These are phyloP conservation scores for Cryptotis parvus DNA, from an alignment of 2,113 vertebrate genomes.

Conservation along the genomic window DNA sequence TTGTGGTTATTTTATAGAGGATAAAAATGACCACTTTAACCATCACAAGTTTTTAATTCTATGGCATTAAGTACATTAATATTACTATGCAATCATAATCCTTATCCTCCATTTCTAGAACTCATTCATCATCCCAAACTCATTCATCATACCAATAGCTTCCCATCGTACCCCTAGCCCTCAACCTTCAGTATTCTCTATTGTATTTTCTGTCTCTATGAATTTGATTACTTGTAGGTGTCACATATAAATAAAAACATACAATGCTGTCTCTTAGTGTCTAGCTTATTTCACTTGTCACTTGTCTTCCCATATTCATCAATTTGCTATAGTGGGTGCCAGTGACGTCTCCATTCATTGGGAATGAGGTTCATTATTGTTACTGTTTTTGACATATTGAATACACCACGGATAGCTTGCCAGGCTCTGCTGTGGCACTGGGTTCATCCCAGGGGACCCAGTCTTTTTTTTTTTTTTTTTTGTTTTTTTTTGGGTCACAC, in stretches of 20 bases:
- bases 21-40: neutral
- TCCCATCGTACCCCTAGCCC: neutral
- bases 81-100: rapidly evolving
- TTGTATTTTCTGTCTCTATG: neutral
- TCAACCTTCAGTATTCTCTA: neutral
- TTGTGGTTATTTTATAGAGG: neutral
- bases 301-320: too few relatives aligned
- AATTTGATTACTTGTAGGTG: neutral
- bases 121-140: neutral
- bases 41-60: neutral
- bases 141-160: neutral
- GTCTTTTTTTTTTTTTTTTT: too few relatives aligned
- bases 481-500: too few relatives aligned
- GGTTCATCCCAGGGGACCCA: too few relatives aligned
- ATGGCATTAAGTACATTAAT: neutral
- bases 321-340: too few relatives aligned
- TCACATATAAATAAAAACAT: neutral
- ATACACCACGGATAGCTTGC: too few relatives aligned
- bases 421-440: too few relatives aligned
- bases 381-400: too few relatives aligned
- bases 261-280: neutral
- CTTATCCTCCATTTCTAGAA: neutral
- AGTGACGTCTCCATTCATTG: too few relatives aligned
- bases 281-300: conserved; percentile 28
- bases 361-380: too few relatives aligned